These are phyloP conservation scores for Hemicentrotus pulcherrimus DNA, from an alignment of 35 echinoderm and acorn worm species.

Conservation along the genomic window DNA sequence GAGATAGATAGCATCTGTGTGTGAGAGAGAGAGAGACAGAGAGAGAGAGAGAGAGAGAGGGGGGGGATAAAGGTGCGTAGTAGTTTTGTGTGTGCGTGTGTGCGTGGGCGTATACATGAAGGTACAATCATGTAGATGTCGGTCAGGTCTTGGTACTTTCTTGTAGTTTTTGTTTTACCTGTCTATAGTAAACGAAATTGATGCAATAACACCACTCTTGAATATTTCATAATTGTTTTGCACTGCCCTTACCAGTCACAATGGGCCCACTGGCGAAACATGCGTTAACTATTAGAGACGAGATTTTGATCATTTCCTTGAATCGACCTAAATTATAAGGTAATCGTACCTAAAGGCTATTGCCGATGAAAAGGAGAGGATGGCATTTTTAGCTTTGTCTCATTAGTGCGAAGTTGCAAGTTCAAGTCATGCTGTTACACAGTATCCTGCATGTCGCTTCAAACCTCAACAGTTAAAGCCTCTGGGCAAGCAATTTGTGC, in stretches of 20 bases:
- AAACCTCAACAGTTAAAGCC: neutral
- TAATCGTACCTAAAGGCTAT: neutral
- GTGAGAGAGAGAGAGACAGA: too few species aligned
- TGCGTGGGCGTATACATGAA: too few species aligned
- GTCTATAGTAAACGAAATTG: too few species aligned
- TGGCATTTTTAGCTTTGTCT: neutral
- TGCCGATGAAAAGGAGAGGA: neutral
- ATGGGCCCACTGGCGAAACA: neutral
- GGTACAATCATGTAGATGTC: too few species aligned
- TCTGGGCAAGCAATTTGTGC: neutral
- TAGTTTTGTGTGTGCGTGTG: too few species aligned
- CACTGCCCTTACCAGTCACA: neutral
- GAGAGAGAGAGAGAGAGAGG: too few species aligned
- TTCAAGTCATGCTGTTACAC: neutral
- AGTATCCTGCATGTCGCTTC: neutral
- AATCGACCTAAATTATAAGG: neutral
- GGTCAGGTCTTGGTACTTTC: too few species aligned
- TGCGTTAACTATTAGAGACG: neutral
- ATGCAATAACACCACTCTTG: too few species aligned
- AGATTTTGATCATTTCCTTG: neutral
- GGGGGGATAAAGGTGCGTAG: too few species aligned
- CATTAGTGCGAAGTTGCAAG: neutral
- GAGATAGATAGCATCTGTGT: too few species aligned
- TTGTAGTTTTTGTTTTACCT: too few species aligned
- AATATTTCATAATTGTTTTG: too few species aligned